Evolutionary conservation across 2,113 vertebrate species (phyloP).

Genomic region (Grallaria varia): DNA sequence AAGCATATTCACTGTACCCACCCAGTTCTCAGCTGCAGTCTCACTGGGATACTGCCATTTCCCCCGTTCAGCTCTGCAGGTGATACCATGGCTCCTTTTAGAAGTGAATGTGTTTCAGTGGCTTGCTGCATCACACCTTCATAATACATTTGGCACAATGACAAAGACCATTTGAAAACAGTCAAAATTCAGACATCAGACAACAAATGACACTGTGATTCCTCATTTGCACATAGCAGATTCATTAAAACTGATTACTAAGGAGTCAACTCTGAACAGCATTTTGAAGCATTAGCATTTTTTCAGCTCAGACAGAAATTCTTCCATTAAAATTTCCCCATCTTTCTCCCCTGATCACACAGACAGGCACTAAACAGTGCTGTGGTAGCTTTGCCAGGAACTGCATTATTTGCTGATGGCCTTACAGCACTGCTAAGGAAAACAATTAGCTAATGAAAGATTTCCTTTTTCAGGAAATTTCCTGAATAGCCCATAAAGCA

Average conservation of each 20-base stretch:
- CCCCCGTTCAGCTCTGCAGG: not conserved
- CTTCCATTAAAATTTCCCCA: not conserved
- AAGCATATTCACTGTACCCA: not conserved
- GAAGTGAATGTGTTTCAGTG: not conserved
- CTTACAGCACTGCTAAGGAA: not conserved
- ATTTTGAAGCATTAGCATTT: not conserved
- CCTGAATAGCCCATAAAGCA: not conserved
- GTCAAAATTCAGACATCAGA: not conserved
- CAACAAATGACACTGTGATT: not conserved
- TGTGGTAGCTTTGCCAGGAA: not conserved
- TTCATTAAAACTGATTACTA: not conserved
- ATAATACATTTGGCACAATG: not conserved
- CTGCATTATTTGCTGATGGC: not conserved
- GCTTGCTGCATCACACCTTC: not conserved
- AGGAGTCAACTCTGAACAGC: not conserved
- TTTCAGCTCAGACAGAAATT: not conserved
- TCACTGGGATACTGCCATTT: not conserved
- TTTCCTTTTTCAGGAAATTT: slow-evolving; percentile 44
- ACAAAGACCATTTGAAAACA: not conserved
- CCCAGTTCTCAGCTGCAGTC: not conserved
- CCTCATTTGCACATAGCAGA: not conserved
- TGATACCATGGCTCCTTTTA: not conserved
- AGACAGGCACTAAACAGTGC: not conserved
- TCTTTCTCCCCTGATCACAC: not conserved
- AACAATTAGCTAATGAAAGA: slow-evolving; percentile 45